Conservation (phyloP, 2,113 vertebrate species). For the Benitochromis conjunctus region DNA sequence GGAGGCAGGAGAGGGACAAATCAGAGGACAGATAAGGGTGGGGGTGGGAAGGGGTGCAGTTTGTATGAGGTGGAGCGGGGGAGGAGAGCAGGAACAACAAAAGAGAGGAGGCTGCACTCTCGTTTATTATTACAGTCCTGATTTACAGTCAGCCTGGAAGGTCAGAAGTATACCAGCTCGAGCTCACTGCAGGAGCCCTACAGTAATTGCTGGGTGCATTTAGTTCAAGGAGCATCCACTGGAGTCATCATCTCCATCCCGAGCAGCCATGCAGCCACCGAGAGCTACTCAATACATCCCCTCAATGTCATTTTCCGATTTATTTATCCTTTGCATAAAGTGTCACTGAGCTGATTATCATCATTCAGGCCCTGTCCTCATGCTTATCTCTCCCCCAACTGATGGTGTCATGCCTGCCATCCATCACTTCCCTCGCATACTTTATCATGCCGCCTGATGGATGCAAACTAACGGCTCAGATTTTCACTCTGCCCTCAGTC, state of each 20-base stretch:
- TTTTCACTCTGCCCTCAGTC: slow-evolving; percentile 1
- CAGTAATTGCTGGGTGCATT: slow-evolving; percentile 15
- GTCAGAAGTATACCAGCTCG: slow-evolving; percentile 1
- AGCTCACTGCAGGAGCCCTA: background rate
- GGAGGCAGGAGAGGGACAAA: background rate
- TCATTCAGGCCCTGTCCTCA: slow-evolving; percentile 4
- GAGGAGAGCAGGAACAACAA: slow-evolving; percentile 38
- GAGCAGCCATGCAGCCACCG: background rate
- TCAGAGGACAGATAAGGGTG: slow-evolving; percentile 35
- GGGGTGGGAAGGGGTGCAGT: background rate
- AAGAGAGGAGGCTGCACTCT: slow-evolving; percentile 38
- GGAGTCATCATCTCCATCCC: background rate
- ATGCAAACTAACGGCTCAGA: slow-evolving; percentile 12
- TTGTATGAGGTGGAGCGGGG: background rate
- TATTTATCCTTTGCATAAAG: background rate
- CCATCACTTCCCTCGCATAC: slow-evolving; percentile 39
- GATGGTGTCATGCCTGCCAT: slow-evolving; percentile 12
- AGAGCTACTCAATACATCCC: background rate
- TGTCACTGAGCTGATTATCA: slow-evolving; percentile 4
- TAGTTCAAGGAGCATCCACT: background rate
- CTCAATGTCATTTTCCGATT: background rate
- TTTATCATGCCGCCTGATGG: slow-evolving; percentile 34
- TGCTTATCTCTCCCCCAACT: slow-evolving; percentile 5
- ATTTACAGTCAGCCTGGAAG: slow-evolving; percentile 54
- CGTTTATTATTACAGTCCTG: slow-evolving; percentile 55